A percentile compares a stretch with the other conserved stretches of the same genome.
These are phyloP conservation scores for Clarias macrocephalus DNA, from an alignment of 2,113 vertebrate species.

Conservation along the genomic window DNA sequence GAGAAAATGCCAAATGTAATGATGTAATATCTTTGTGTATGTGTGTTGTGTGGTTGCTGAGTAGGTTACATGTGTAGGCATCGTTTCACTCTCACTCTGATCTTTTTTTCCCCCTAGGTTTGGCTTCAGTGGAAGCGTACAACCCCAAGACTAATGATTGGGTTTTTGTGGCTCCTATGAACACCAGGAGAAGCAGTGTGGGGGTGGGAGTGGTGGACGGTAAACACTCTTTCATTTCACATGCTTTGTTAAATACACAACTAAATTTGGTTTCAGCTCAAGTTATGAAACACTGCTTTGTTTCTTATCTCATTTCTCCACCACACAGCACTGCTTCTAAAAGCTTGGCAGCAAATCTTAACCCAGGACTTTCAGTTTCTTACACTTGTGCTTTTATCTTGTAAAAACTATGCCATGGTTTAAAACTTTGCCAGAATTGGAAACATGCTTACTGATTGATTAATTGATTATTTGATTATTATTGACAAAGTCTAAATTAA, in stretches of 20 bases:
- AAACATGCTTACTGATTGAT: neutral
- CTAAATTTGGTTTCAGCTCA: neutral
- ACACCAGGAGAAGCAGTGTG: conserved; percentile 95
- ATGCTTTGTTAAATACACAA: neutral
- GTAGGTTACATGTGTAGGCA: neutral
- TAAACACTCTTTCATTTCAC: conserved; percentile 63
- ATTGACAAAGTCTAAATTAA: too few species aligned
- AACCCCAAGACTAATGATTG: conserved; percentile 91
- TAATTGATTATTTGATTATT: too few species aligned
- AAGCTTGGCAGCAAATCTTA: neutral
- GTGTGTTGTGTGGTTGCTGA: neutral
- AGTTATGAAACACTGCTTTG: neutral
- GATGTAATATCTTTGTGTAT: neutral
- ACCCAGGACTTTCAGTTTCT: neutral
- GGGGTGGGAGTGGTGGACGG: conserved; percentile 93
- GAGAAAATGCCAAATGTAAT: neutral
- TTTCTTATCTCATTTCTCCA: neutral
- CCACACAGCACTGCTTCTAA: neutral
- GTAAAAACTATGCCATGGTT: neutral
- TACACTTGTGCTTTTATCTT: neutral
- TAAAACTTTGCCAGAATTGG: neutral
- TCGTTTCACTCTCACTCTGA: neutral
- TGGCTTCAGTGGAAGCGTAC: conserved; percentile 91
- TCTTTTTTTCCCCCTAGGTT: conserved; percentile 67
- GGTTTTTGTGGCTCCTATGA: conserved; percentile 92